phyloP scores from a whole-genome alignment of 2,888 invertebrate species.

The Patella caerulea region DNA sequence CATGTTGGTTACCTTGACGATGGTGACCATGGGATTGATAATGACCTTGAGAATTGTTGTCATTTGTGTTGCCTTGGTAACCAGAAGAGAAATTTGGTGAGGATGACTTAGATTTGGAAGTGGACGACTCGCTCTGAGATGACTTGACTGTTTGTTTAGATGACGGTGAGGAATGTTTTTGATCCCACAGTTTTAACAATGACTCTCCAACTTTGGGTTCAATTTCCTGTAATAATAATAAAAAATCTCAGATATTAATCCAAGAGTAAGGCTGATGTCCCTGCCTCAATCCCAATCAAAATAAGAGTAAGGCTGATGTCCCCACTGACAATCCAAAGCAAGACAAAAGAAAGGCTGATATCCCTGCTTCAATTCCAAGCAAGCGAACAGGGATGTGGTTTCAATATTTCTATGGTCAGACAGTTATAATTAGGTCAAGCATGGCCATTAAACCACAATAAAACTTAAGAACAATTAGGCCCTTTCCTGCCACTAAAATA shows the following conservation, averaged over 20 bases:
- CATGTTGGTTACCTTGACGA: constrained; percentile 21
- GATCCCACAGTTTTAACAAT: constrained; percentile 72
- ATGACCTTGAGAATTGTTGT: constrained; percentile 7
- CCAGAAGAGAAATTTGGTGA: constrained; percentile 17
- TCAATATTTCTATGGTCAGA: too few relatives aligned
- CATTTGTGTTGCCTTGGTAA: constrained; percentile 14
- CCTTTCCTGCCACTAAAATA: too few relatives aligned
- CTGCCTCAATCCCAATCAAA: too few relatives aligned
- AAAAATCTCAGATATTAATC: not conserved
- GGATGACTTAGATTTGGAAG: constrained; percentile 18
- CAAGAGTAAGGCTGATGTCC: too few relatives aligned
- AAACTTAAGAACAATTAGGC: too few relatives aligned
- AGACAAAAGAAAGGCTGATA: too few relatives aligned
- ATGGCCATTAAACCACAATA: too few relatives aligned
- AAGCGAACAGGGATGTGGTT: too few relatives aligned
- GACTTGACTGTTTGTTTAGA: not conserved
- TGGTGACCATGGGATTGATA: constrained; percentile 16
- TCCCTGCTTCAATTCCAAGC: too few relatives aligned
- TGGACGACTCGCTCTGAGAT: constrained; percentile 8
- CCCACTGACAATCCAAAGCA: too few relatives aligned
- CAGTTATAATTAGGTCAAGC: too few relatives aligned
- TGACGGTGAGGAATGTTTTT: constrained; percentile 29
- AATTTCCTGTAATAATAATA: constrained; percentile 69
- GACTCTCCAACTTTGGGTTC: constrained; percentile 72
- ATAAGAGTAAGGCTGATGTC: too few relatives aligned